Evolutionary conservation across 2,113 vertebrate genomes (phyloP), one percentile per base, ranked within the genome.

Genomic region (Melanerpes aurifrons): DNA sequence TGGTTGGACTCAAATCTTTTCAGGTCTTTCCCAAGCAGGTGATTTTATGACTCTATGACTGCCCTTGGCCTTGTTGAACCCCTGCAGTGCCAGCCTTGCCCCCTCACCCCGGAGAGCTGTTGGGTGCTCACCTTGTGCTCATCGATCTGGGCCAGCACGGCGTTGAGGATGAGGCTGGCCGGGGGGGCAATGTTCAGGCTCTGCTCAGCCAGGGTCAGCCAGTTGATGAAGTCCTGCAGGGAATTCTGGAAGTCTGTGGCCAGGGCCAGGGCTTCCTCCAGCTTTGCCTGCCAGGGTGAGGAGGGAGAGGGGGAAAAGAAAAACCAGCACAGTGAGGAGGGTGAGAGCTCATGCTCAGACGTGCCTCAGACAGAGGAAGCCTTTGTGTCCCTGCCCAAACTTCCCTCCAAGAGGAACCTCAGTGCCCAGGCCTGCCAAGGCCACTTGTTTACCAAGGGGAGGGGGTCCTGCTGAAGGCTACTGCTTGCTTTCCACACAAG

Each of bases 221-320:
- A 99, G 98, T 99, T 99, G 97, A 99, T 99, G 96, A 99, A 99
- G 94, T 99, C 99, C 97, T 99, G 99, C 28, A 99, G 98, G 48
- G 99, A 99, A 35, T 99, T 98, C 97, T 99, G 99, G 97, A 99
- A 99, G 77, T 98, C 98, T 1, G 98, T 99, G 47, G 99, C 99
- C 95, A 99, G 91, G 91, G 97, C 97, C 89, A 99, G 97, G 0
- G 98, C 99, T 91, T 99, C 99, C 67, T 99, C 99, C 96, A 99
- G 96, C 97, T 99, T 99, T 1, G 97, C 98, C 99, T 99, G 96
- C 16, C 61, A 16, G 54, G 35, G 92, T 0, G 1, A 47, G 40
- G 66, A 91, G 61, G 61, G 53, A 28, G 47, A 28, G 53, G 3
- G 64, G 31, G 10, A 16, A 67, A 64, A 72, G 85, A 61, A 29